phyloP scores from a whole-genome alignment of 2,113 vertebrate genomes.

The Saimiri boliviensis region DNA sequence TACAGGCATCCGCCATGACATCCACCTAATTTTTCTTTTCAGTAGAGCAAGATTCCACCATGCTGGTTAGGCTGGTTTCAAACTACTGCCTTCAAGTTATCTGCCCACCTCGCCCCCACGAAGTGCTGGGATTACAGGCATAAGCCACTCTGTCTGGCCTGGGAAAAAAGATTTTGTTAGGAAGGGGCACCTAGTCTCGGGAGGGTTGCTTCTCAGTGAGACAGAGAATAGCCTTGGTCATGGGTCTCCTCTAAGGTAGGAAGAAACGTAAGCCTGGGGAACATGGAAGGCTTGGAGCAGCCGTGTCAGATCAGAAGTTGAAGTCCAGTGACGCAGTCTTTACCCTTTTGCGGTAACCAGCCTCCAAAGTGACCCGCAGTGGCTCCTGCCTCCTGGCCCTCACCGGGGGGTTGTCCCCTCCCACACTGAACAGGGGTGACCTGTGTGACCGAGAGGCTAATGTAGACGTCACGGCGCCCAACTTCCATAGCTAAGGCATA shows the following conservation, averaged over 20 bases:
- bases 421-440: neutral
- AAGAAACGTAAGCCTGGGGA: neutral
- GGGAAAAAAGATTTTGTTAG: neutral
- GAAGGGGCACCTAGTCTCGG: neutral
- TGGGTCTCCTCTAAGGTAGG: neutral
- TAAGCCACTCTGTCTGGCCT: no score
- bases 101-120: no score
- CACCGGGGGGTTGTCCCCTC: neutral
- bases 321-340: neutral
- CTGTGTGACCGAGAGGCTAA: neutral
- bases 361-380: rapidly evolving
- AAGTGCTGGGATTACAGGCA: no score
- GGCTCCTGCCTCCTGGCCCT: neutral
- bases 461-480: neutral
- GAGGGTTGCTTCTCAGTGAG: neutral
- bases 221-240: neutral
- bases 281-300: neutral
- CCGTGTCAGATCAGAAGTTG: neutral
- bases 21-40: no score
- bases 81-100: no score
- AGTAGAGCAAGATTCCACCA: no score
- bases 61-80: no score
- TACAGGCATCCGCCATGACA: no score
- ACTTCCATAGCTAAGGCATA: neutral
- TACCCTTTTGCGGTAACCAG: neutral